Conservation (phyloP, 2,113 vertebrate genomes). For the Dicerorhinus sumatrensis region DNA sequence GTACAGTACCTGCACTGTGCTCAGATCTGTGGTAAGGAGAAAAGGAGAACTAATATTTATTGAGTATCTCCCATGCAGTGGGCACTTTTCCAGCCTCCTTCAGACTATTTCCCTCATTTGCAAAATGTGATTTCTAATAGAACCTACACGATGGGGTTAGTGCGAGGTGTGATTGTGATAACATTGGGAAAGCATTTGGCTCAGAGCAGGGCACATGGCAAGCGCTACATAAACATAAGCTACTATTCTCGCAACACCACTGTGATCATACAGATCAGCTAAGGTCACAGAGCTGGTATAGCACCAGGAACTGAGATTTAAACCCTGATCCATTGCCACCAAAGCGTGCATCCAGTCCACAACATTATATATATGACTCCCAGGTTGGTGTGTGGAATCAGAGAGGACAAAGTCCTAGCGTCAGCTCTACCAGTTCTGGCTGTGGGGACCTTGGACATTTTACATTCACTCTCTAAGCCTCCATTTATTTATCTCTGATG, state of each 20-base stretch:
- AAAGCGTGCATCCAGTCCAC: background rate
- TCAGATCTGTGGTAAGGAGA: background rate
- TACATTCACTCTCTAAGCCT: background rate
- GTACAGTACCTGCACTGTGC: background rate
- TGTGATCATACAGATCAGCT: background rate
- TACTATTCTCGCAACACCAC: background rate
- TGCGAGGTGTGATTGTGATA: background rate
- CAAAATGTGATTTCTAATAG: conserved; percentile 8
- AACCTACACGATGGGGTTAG: background rate
- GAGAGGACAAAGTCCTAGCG: background rate
- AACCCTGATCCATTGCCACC: background rate
- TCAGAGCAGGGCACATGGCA: background rate
- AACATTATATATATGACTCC: background rate
- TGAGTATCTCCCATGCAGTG: background rate
- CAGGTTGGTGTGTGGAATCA: background rate
- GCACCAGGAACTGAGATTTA: background rate
- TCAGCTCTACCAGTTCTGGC: background rate
- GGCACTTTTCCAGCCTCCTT: background rate
- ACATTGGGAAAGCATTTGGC: background rate
- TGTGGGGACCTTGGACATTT: background rate
- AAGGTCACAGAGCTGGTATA: background rate
- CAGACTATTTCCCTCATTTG: background rate
- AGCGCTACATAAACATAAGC: background rate
- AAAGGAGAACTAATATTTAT: background rate
- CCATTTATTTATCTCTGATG: background rate